A percentile compares a stretch with the other conserved stretches of the same genome.
Conservation (phyloP, 2,797 vertebrate species). For the Triplophysa bombifrons region DNA sequence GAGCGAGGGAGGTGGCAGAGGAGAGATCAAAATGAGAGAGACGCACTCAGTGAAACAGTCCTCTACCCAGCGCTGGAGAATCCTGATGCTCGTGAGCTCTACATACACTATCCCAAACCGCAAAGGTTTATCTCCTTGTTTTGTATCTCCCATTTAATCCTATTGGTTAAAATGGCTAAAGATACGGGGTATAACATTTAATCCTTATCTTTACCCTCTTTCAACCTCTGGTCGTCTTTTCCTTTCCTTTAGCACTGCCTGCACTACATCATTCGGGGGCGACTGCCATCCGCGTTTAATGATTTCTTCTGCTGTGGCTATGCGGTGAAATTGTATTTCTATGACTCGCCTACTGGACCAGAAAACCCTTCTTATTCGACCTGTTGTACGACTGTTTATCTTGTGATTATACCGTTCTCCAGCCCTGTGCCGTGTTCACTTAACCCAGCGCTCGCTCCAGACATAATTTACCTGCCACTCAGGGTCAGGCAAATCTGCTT, state of each 20-base stretch:
- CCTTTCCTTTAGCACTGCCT: slow-evolving; percentile 4
- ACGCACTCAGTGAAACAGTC: neutral
- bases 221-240: neutral
- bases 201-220: slow-evolving; percentile 20
- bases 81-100: neutral
- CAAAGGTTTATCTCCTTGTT: slow-evolving; percentile 5
- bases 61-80: slow-evolving; percentile 8
- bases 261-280: slow-evolving; percentile 9
- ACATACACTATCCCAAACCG: slow-evolving; percentile 6
- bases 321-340: slow-evolving; percentile 43
- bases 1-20: slow-evolving; percentile 24
- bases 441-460: slow-evolving; percentile 13
- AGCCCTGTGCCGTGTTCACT: slow-evolving; percentile 16
- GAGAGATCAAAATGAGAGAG: slow-evolving; percentile 33
- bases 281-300: slow-evolving; percentile 28
- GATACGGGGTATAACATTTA: slow-evolving; percentile 11
- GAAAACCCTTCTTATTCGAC: slow-evolving; percentile 21
- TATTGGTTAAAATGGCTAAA: slow-evolving; percentile 21
- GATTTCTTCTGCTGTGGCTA: neutral
- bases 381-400: slow-evolving; percentile 30
- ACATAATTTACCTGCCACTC: slow-evolving; percentile 48
- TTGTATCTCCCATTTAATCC: slow-evolving; percentile 2
- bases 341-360: slow-evolving; percentile 35
- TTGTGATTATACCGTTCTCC: slow-evolving; percentile 2
- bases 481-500: slow-evolving; percentile 15